Conservation (phyloP, 2,113 vertebrate species). For the Nannospalax galili region DNA sequence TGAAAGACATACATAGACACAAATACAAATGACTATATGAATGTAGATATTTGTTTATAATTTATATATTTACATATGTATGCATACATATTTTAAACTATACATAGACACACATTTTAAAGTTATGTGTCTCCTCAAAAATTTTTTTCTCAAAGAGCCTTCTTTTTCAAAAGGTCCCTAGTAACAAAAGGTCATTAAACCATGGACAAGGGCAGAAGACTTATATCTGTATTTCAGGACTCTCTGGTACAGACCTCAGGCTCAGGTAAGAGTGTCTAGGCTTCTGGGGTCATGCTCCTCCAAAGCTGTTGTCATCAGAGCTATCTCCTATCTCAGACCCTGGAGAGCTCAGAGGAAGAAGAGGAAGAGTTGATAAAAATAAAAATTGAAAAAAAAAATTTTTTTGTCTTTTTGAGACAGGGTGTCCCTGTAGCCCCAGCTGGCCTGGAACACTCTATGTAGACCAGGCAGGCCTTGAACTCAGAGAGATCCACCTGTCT, state of each 20-base stretch:
- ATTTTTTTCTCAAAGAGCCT: neutral
- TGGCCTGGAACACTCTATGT: no score
- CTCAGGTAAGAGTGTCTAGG: neutral
- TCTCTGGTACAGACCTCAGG: neutral
- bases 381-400: neutral
- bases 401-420: no score
- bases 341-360: neutral
- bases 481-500: no score
- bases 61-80: neutral
- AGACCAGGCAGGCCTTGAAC: no score
- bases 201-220: accelerated
- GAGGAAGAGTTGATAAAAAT: neutral
- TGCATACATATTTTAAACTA: neutral
- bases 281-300: neutral
- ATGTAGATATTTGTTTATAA: neutral
- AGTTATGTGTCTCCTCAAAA: neutral
- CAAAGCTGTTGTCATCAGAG: neutral
- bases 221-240: neutral
- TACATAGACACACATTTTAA: neutral
- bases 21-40: neutral
- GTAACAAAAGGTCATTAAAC: neutral
- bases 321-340: neutral
- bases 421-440: no score
- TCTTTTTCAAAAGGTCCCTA: neutral
- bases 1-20: neutral